phyloP scores from a whole-genome alignment of 1,140 invertebrate species.

The Cherax quadricarinatus region DNA sequence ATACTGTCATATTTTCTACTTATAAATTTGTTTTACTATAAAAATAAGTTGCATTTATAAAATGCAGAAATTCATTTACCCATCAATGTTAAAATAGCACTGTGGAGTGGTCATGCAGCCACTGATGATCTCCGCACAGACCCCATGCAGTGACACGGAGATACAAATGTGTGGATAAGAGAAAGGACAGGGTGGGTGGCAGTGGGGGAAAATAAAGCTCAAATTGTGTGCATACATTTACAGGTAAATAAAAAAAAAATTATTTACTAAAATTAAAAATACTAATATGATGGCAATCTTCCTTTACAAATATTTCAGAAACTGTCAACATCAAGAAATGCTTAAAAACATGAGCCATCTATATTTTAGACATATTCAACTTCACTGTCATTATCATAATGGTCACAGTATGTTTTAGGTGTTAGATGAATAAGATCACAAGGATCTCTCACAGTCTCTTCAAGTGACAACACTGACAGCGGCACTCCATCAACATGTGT shows the following conservation, averaged over 20 bases:
- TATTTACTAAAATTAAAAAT: no score
- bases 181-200: not conserved
- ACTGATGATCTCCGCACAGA: conserved; percentile 48
- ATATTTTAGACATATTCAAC: conserved; percentile 52
- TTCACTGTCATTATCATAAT: conserved; percentile 55
- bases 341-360: not conserved
- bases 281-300: no score
- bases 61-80: conserved; percentile 48
- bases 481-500: not conserved
- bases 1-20: no score
- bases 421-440: conserved; percentile 40
- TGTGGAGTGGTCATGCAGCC: conserved; percentile 49
- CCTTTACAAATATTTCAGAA: no score
- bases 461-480: not conserved
- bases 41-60: not conserved
- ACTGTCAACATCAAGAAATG: not conserved
- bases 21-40: not conserved
- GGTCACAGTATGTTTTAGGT: conserved; percentile 46
- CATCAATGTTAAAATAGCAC: conserved; percentile 17
- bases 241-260: not conserved
- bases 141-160: conserved; percentile 23
- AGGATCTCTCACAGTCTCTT: not conserved
- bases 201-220: not conserved
- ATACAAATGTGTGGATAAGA: not conserved
- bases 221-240: not conserved